Conservation (phyloP, 2,797 vertebrate genomes). For the Diceros bicornis region DNA sequence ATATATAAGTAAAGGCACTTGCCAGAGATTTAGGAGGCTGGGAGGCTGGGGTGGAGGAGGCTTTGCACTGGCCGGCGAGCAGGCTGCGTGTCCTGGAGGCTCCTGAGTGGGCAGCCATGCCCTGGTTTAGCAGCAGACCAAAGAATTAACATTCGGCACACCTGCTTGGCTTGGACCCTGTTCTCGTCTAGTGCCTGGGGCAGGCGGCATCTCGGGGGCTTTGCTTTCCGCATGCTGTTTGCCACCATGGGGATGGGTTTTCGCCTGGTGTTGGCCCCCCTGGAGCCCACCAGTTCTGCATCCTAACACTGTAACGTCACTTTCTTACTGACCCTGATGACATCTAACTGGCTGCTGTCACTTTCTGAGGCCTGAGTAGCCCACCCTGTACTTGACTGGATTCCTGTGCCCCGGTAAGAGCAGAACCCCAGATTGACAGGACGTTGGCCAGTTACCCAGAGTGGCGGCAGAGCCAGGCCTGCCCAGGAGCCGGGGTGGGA, state of each 20-base stretch:
- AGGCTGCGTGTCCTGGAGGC: background rate
- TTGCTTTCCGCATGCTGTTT: slow-evolving; percentile 71
- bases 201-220: slow-evolving; percentile 54
- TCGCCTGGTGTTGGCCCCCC: background rate
- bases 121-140: background rate
- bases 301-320: background rate
- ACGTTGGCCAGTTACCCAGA: background rate
- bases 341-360: slow-evolving; percentile 42
- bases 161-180: slow-evolving; percentile 72
- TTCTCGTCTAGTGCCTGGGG: background rate
- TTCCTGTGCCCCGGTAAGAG: background rate
- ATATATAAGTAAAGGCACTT: background rate
- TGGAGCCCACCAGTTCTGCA: background rate
- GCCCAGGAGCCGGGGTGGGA: background rate
- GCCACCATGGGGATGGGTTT: background rate
- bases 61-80: background rate
- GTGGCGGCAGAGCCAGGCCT: background rate
- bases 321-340: slow-evolving; percentile 30
- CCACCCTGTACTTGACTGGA: background rate
- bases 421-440: background rate
- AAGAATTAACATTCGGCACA: slow-evolving; percentile 83
- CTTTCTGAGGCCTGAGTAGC: slow-evolving; percentile 1
- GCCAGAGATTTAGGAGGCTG: background rate
- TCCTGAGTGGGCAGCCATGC: background rate
- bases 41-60: background rate